Evolutionary conservation across 2,797 vertebrate genomes (phyloP), one percentile per base, ranked within the genome.

Genomic region (Hirundo rustica): DNA sequence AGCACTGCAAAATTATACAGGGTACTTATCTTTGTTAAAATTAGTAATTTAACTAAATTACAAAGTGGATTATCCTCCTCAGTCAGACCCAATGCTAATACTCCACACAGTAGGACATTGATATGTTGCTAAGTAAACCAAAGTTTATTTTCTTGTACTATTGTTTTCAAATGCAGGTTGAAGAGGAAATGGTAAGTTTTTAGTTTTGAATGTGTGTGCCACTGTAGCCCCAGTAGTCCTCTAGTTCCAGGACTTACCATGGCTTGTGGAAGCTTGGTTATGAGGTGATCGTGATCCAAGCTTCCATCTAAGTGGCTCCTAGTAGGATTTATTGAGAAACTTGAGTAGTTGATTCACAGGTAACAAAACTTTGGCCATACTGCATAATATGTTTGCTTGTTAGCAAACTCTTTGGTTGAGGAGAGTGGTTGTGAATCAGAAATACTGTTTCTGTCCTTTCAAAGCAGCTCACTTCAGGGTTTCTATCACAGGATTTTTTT

Each of bases 21-120:
- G 92, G 96, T 95, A 97, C 73, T 95, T 97, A 91, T 93, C 89
- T 94, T 95, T 92, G 93, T 96, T 94, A 89, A 97, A 97, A 97
- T 97, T 96, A 97, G 96, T 97, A 97, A 97, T 97, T 97, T 96
- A 97, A 96, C 95, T 97, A 97, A 97, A 97, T 97, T 97, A 96
- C 94, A 97, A 97, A 97, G 94, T 95, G 93, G 95, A 96, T 96
- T 96, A 96, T 97, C 91, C 66, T 96, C 82, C 92, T 80, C 83
- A 88, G 89, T 94, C 85, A 91, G 73, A 94, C 92, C 40, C 86
- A 92, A 9, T 86, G 95, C 95, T 96, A 95, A 95, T 94, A 95
- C 96, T 93, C 93, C 30, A 89, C 96, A 94, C 96, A 97, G 95
- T 91, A 88, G 89, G 89, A 96, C 93, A 86, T 78, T 96, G 86